Base-by-base conservation (phyloP, 2,113 vertebrate genomes). In the Tupaia chinensis region DNA sequence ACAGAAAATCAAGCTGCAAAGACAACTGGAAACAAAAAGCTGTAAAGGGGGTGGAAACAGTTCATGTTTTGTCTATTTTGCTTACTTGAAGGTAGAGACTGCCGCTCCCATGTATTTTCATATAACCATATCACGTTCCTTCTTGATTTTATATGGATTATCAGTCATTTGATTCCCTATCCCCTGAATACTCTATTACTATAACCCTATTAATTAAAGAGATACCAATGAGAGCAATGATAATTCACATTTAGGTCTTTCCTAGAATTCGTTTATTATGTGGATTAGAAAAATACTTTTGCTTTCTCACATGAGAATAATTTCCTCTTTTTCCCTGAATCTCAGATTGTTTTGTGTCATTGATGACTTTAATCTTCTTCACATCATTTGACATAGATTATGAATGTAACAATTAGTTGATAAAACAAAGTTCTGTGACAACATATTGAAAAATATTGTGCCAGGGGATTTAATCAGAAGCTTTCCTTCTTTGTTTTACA, bases 401-500 rank as follows among this genome's bases (percentile, higher is more conserved):
- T 2, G 80, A 77, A 56, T 93, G 0, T 44, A 85, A 72, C 63
- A 83, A 78, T 53, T 87, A 77, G 32, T 65, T 89, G 44, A 17
- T 60, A 22, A 94, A 95, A 29, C 23, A 76, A 78, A 25, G 5
- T 6, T 87, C 65, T 80, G 76, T 90, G 63, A 76, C 20, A 95
- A 22, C 11, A 27, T 80, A 29, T 34, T 88, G 69, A 73, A 73
- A 32, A 94, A 34, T 81, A 20, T 32, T 20, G 0, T 89, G 29
- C 66, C 78, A 78, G 27, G 27, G 80, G 29, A 93, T 20, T 20
- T 80, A 80, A 88, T n/a, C n/a, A 95, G 72, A 90, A 92, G 61
- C 27, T 88, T 93, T 85, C 12, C 12, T 54, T 54, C 7, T 84
- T 74, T 88, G 17, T 84, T 93, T 88, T 94, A 65, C 7, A 78